Base-by-base conservation (phyloP, 2,888 invertebrate genomes). In the Auanema sp. region DNA sequence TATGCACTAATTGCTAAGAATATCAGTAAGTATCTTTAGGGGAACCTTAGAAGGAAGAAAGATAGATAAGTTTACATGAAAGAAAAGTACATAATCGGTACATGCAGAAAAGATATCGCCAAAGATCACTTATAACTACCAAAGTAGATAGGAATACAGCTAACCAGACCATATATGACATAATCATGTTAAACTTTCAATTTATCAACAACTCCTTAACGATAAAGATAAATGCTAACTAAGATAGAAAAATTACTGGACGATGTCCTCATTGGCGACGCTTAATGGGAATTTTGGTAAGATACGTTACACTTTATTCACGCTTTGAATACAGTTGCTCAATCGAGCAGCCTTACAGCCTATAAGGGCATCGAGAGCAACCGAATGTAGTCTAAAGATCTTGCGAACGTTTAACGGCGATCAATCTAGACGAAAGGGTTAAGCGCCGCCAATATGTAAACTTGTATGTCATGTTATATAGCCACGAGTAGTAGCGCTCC, bases 351-450 rank as follows among this genome's bases (percentile, higher is more conserved):
- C 47, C 33, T 33, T 8, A 33, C 33, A 33, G 8, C 33, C 47
- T 18, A 10, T 18, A 47, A 47, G 47, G 47, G 47, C 47, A 16
- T 47, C 47, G 47, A 21, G 47, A 47, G 10, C 47, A 21, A 21
- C 47, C 47, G 47, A 21, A 21, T 33, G 10, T 21, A 21, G 47
- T 47, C 47, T 47, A 47, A 47, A 47, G 47, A 47, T 47, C 47
- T 5, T 16, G 47, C 47, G 47, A 47, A 18, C 47, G 21, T 18
- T 16, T 18, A 47, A 47, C 47, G 47, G 47, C 47, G 47, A 47
- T 47, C 47, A 47, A 47, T 47, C 47, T 47, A 47, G 47, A 47
- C 47, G 47, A 47, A 47, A 47, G 47, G 47, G 33, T 33, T 47
- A 47, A 47, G 47, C 47, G 47, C 47, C 47, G 47, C 47, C 47